phyloP scores from a whole-genome alignment of 2,888 invertebrate species.

The Rhingia rostrata region DNA sequence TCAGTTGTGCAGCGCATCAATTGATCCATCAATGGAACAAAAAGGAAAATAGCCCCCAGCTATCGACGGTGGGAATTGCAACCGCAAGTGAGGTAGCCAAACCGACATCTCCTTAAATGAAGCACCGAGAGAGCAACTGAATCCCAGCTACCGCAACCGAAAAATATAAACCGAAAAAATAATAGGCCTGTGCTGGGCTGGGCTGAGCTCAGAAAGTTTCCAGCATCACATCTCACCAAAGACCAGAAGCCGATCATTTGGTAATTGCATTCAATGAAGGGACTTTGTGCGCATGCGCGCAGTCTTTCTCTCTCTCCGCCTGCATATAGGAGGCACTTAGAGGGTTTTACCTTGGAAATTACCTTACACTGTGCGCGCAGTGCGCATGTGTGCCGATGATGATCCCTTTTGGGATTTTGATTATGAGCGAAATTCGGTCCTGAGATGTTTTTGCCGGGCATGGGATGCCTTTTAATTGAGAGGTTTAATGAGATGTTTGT shows the following conservation, averaged over 20 bases:
- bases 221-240: slow-evolving; percentile 50
- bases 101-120: slow-evolving; percentile 38
- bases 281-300: slow-evolving; percentile 66
- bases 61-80: slow-evolving; percentile 69
- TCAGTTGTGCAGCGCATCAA: slow-evolving; percentile 31
- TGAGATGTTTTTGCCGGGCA: slow-evolving; percentile 18
- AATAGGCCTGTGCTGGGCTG: slow-evolving; percentile 46
- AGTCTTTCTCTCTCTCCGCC: no score
- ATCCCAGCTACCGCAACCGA: slow-evolving; percentile 66
- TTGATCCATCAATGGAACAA: slow-evolving; percentile 72
- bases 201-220: slow-evolving; percentile 36
- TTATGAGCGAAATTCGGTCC: slow-evolving; percentile 31
- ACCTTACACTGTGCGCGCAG: background rate
- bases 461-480: slow-evolving; percentile 65
- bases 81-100: slow-evolving; percentile 70
- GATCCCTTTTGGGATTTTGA: slow-evolving; percentile 39
- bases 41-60: slow-evolving; percentile 62
- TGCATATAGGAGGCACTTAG: slow-evolving; percentile 42
- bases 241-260: slow-evolving; percentile 79
- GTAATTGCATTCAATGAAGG: slow-evolving; percentile 78
- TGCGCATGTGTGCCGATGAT: background rate
- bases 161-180: slow-evolving; percentile 72
- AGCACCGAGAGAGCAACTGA: slow-evolving; percentile 31
- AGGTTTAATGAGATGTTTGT: slow-evolving; percentile 71
- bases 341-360: slow-evolving; percentile 21